Evolutionary conservation across 2,113 vertebrate genomes (phyloP), one percentile per base, ranked within the genome.

Genomic region (Pavo muticus): DNA sequence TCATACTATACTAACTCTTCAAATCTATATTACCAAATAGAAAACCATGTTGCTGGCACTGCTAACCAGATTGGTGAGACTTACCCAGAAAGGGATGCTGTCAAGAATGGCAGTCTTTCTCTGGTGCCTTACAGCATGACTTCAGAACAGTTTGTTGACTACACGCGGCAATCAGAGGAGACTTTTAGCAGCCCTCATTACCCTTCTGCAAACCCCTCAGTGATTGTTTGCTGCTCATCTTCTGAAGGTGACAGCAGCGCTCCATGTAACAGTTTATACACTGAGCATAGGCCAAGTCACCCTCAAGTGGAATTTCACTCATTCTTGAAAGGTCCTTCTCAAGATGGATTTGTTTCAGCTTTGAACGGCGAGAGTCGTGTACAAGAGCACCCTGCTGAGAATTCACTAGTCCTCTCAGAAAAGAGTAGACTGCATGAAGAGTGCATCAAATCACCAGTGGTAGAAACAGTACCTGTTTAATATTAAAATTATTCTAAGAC

Each of bases 391-490:
- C 97, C 98, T 78, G 97, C 97, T 63, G 98, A 99, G 92, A 98
- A 95, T 95, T 72, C 98, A 39, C 94, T 98, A 39, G 97, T 97
- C 95, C 98, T 99, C 69, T 97, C 98, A 67, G 99, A 99, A 91
- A 98, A 98, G 91, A 98, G 97, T 94, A 98, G 98, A 97, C 97
- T 99, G 97, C 98, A 98, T 13, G 99, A 98, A 75, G 98, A 98
- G 92, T 98, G 98, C 91, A 99, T 99, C 97, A 99, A 98, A 90
- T 98, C 99, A 32, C 97, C 99, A 54, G 98, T 99, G 97, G 97
- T 99, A 76, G 99, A 99, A 95, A 98, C 98, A 1, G 98, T 99
- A 95, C 99, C 98, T 78, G 98, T 99, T 97, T 99, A 99, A 97
- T 83, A 91, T 40, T 63, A 73, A 88, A 87, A 44, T 91, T 93